Percentiles rank a stretch among this genome's conserved stretches.
Conservation (phyloP, 2,113 vertebrate species). For the Saccopteryx leptura region DNA sequence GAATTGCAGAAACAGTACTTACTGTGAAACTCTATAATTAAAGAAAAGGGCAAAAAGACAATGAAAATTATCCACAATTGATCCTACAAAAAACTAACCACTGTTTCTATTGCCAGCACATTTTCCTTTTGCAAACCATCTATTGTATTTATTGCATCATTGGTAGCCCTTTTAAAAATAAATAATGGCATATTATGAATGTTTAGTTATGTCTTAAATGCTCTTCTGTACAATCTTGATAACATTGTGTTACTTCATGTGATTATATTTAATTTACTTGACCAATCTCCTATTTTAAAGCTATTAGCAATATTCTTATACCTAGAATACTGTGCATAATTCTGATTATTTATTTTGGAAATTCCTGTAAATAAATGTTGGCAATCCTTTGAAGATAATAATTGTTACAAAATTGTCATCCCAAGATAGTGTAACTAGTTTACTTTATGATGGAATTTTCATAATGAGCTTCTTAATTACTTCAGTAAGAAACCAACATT, state of each 20-base stretch:
- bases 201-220: not conserved
- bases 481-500: slow-evolving; percentile 34
- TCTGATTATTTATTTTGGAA: slow-evolving; percentile 59
- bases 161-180: slow-evolving; percentile 47
- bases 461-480: not conserved
- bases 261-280: slow-evolving; percentile 29
- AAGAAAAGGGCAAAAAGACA: slow-evolving; percentile 51
- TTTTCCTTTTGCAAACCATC: slow-evolving; percentile 27
- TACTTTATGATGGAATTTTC: slow-evolving; percentile 19
- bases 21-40: slow-evolving; percentile 43
- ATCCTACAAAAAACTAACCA: not conserved
- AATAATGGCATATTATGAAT: slow-evolving; percentile 13
- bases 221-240: slow-evolving; percentile 22
- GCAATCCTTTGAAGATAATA: not conserved
- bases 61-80: slow-evolving; percentile 46
- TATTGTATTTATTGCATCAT: not conserved
- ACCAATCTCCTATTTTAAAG: slow-evolving; percentile 14
- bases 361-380: slow-evolving; percentile 28
- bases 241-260: slow-evolving; percentile 31
- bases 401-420: slow-evolving; percentile 35
- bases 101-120: not conserved
- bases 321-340: not conserved
- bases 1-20: slow-evolving; percentile 11
- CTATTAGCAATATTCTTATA: not conserved
- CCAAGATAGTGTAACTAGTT: slow-evolving; percentile 10